Conservation (phyloP, 2,888 invertebrate genomes). For the Chymomyza procnemis region DNA sequence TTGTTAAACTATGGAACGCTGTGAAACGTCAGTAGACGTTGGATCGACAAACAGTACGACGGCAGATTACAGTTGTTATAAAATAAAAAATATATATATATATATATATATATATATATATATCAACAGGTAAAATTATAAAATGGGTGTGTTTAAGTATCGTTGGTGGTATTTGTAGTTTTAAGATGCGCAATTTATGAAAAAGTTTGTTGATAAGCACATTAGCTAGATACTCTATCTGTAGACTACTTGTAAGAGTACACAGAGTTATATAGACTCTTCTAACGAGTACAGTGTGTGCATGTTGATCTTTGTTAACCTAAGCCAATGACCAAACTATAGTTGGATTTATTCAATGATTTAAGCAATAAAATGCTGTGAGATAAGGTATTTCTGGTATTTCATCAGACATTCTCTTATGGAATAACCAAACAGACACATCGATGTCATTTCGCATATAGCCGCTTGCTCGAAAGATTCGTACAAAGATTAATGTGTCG, state of each 20-base stretch:
- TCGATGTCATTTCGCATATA: background rate
- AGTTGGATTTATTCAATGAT: background rate
- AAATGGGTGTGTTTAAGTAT: conserved; percentile 19
- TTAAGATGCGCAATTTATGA: background rate
- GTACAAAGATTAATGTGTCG: background rate
- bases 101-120: too few species aligned
- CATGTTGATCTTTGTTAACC: background rate
- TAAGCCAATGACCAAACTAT: background rate
- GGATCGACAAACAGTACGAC: background rate
- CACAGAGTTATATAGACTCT: conserved; percentile 1
- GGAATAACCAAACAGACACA: background rate
- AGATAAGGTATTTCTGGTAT: background rate
- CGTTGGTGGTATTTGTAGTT: background rate
- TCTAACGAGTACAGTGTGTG: background rate
- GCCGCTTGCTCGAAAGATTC: background rate
- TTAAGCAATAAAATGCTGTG: background rate
- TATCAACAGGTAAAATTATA: conserved; percentile 14
- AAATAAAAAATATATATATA: conserved; percentile 11
- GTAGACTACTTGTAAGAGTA: background rate
- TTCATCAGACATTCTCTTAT: background rate
- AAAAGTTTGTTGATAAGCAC: conserved; percentile 24
- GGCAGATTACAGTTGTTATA: background rate
- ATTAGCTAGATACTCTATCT: conserved; percentile 35
- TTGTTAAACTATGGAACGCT: background rate
- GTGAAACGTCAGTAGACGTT: background rate